Percentiles rank a stretch among this genome's conserved stretches.
Evolutionary conservation across 2,113 vertebrate species (phyloP).

Genomic region (Lutjanus erythropterus): DNA sequence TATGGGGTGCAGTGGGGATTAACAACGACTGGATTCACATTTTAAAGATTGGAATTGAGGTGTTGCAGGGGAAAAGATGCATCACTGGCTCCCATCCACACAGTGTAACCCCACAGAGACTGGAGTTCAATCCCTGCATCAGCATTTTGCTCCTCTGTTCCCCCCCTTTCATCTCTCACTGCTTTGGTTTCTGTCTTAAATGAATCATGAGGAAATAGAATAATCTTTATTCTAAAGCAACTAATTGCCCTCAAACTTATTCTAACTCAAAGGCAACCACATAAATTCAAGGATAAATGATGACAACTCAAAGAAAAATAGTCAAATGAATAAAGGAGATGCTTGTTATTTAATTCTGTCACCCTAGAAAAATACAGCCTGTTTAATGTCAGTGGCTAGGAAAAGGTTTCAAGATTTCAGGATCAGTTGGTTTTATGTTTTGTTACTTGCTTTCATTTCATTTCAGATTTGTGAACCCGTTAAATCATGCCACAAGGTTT

Average conservation of each 20-base stretch:
- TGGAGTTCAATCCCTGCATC: slow-evolving; percentile 24
- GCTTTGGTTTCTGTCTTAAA: not conserved
- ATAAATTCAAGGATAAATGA: not conserved
- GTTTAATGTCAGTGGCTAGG: not conserved
- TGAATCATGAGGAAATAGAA: slow-evolving; percentile 30
- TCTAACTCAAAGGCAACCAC: not conserved
- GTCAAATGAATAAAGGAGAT: not conserved
- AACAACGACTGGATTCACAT: not conserved
- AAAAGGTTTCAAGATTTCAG: not conserved
- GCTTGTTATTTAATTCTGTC: not conserved
- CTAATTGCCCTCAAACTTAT: not conserved
- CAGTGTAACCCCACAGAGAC: slow-evolving; percentile 30
- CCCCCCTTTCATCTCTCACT: slow-evolving; percentile 20
- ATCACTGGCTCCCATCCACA: not conserved
- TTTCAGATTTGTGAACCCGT: not conserved
- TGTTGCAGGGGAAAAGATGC: slow-evolving; percentile 24
- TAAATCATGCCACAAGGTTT: not conserved
- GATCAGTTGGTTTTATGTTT: not conserved
- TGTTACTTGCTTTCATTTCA: not conserved
- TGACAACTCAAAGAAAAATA: not conserved
- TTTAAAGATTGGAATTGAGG: slow-evolving; percentile 15
- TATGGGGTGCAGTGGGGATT: slow-evolving; percentile 14
- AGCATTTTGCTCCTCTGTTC: slow-evolving; percentile 20
- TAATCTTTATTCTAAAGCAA: not conserved
- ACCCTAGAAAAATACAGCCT: not conserved